These are phyloP conservation scores for Drosophila auraria DNA, from an alignment of 1,140 invertebrate species.

Conservation along the genomic window DNA sequence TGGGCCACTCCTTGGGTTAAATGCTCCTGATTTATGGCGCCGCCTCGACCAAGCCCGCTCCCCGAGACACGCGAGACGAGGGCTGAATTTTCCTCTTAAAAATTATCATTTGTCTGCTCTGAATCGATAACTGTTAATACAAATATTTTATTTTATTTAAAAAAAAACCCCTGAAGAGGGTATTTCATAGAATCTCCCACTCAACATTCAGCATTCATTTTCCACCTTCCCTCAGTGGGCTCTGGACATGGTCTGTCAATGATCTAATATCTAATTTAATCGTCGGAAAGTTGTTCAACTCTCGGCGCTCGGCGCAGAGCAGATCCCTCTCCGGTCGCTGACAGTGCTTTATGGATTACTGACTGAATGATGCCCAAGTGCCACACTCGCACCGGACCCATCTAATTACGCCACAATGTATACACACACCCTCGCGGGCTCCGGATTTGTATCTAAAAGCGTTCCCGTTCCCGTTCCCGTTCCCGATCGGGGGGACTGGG, in stretches of 20 bases:
- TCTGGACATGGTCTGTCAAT: slow-evolving; percentile 27
- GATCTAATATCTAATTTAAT: slow-evolving; percentile 37
- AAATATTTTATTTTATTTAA: not conserved
- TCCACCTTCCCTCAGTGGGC: slow-evolving; percentile 30
- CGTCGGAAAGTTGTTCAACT: slow-evolving; percentile 14
- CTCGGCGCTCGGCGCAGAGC: not conserved
- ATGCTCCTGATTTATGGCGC: slow-evolving; percentile 14
- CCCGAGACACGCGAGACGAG: too few relatives aligned
- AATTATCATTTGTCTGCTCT: not conserved
- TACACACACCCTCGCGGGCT: slow-evolving; percentile 7
- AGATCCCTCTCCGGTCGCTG: slow-evolving; percentile 10
- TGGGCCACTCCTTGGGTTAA: slow-evolving; percentile 16
- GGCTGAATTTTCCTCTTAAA: not conserved
- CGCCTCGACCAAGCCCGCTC: slow-evolving; percentile 10
- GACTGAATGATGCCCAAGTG: slow-evolving; percentile 39
- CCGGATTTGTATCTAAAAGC: slow-evolving; percentile 13
- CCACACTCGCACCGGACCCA: slow-evolving; percentile 26
- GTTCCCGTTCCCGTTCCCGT: slow-evolving; percentile 35
- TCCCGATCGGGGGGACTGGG: not conserved
- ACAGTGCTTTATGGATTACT: slow-evolving; percentile 27
- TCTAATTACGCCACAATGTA: slow-evolving; percentile 37
- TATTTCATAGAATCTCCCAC: not conserved
- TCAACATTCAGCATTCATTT: slow-evolving; percentile 5
- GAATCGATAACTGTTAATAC: not conserved
- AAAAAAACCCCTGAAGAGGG: too few relatives aligned